phyloP scores from a whole-genome alignment of 64 coral and sea anemone species.

The Stylophora pistillata region DNA sequence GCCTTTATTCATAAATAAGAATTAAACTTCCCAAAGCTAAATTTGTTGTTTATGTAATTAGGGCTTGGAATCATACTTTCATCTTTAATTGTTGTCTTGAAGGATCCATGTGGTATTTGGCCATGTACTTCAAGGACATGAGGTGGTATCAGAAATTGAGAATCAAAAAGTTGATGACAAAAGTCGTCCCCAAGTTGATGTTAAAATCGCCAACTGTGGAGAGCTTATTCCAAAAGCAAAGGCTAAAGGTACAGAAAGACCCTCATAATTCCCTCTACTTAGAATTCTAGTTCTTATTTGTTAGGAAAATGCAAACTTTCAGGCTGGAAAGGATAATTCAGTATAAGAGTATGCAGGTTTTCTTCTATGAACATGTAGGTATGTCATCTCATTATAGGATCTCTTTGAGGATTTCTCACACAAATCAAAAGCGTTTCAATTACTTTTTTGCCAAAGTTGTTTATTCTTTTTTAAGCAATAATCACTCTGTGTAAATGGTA shows the following conservation, averaged over 20 bases:
- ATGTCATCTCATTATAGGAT: too few species aligned
- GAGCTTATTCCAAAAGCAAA: slow-evolving; percentile 94
- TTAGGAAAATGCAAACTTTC: too few species aligned
- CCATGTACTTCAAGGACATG: slow-evolving; percentile 92
- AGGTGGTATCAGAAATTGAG: slow-evolving; percentile 86
- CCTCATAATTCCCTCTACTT: background rate
- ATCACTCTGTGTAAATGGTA: too few species aligned
- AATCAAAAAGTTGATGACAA: slow-evolving; percentile 86
- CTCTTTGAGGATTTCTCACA: too few species aligned
- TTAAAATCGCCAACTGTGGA: slow-evolving; percentile 88
- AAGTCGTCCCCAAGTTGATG: slow-evolving; percentile 73
- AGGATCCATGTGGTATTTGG: slow-evolving; percentile 93
- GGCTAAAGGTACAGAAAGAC: slow-evolving; percentile 64
- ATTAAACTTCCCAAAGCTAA: background rate
- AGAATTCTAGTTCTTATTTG: background rate
- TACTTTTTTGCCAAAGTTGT: too few species aligned
- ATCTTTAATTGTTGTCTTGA: background rate
- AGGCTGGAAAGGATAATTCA: too few species aligned
- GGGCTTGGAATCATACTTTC: too few species aligned
- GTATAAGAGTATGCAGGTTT: too few species aligned
- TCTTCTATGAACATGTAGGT: too few species aligned
- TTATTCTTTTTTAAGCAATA: too few species aligned
- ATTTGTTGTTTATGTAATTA: background rate
- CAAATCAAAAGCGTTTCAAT: too few species aligned
- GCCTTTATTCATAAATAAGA: too few species aligned